These are phyloP conservation scores for Seriola quinqueradiata DNA, from an alignment of 2,113 vertebrate genomes.

Conservation along the genomic window DNA sequence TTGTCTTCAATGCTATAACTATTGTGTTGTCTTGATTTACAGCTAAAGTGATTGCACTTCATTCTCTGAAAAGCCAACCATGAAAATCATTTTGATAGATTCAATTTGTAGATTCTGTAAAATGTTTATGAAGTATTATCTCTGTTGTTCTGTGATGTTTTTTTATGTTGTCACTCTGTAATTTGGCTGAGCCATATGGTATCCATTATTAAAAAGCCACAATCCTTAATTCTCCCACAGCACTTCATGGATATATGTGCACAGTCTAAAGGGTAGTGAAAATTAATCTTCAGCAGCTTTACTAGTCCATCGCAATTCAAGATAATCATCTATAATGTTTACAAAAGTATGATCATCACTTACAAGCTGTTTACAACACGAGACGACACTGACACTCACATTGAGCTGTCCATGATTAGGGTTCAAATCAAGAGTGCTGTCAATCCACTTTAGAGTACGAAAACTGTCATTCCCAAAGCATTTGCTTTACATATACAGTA, in stretches of 20 bases:
- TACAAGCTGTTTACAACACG: constrained; percentile 64
- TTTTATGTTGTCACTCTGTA: constrained; percentile 66
- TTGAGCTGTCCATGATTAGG: constrained; percentile 64
- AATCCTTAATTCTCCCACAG: constrained; percentile 39
- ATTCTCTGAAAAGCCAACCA: constrained; percentile 35
- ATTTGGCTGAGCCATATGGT: constrained; percentile 61
- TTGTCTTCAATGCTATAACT: constrained; percentile 71
- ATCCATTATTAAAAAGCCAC: constrained; percentile 59
- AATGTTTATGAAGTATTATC: constrained; percentile 74
- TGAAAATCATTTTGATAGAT: constrained; percentile 70
- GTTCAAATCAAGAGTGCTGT: constrained; percentile 59
- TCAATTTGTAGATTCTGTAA: constrained; percentile 75
- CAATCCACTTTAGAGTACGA: constrained; percentile 38
- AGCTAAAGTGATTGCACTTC: constrained; percentile 59
- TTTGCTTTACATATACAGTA: constrained; percentile 52
- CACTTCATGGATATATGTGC: constrained; percentile 51
- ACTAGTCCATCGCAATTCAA: constrained; percentile 53
- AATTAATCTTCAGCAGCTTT: constrained; percentile 53
- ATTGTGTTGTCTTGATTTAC: constrained; percentile 77
- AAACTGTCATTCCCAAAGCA: constrained; percentile 54
- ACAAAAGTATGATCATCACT: constrained; percentile 58
- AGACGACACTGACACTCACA: constrained; percentile 55
- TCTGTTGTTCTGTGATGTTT: constrained; percentile 77
- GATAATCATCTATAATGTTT: constrained; percentile 66
- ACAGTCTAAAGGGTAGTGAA: constrained; percentile 54